Evolutionary conservation across 2,888 invertebrate genomes (phyloP).

Genomic region (Microplitis manilae): DNA sequence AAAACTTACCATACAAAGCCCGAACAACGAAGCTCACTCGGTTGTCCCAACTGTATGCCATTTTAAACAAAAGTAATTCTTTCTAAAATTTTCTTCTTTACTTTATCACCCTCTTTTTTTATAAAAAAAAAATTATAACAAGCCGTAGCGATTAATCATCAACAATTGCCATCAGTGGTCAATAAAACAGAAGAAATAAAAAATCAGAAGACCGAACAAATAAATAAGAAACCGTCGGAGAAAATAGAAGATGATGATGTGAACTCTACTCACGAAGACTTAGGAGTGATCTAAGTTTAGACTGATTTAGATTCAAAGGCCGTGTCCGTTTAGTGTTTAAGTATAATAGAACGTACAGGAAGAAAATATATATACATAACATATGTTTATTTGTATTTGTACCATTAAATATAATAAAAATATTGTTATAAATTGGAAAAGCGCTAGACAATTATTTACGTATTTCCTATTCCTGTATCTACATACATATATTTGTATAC

Average conservation of each 20-base stretch:
- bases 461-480: too few relatives aligned
- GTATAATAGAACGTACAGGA: slow-evolving; percentile 31
- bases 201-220: background rate
- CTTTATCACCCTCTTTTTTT: background rate
- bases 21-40: slow-evolving; percentile 87
- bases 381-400: slow-evolving; percentile 34
- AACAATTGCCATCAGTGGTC: background rate
- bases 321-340: background rate
- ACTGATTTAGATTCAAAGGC: slow-evolving; percentile 39
- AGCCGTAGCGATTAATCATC: background rate
- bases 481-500: too few relatives aligned
- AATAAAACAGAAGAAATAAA: background rate
- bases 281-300: slow-evolving; percentile 65
- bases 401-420: background rate
- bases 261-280: slow-evolving; percentile 59
- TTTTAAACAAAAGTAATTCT: background rate
- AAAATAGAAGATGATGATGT: slow-evolving; percentile 58
- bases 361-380: slow-evolving; percentile 22
- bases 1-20: slow-evolving; percentile 85
- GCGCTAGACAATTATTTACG: too few relatives aligned
- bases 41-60: slow-evolving; percentile 85
- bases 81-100: background rate
- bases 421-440: background rate
- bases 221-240: slow-evolving; percentile 35
- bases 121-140: background rate